phyloP scores from a whole-genome alignment of 2,113 vertebrate genomes.

The Pholis gunnellus region DNA sequence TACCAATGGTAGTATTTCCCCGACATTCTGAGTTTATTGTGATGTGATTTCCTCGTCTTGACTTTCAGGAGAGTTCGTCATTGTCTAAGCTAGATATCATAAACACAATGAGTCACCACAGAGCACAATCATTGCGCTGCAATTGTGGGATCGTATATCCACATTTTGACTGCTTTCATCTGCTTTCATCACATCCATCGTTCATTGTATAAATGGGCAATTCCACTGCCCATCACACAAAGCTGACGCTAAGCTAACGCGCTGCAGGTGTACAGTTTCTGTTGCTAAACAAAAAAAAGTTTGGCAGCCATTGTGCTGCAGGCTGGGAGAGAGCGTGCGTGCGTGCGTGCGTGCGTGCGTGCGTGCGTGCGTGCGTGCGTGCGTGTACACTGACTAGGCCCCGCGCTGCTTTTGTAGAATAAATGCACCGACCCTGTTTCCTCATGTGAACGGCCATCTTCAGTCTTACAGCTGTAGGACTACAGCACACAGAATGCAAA shows the following conservation, averaged over 20 bases:
- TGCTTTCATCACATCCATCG: neutral
- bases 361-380: too few species aligned
- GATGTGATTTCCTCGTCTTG: too few species aligned
- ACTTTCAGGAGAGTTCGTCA: neutral
- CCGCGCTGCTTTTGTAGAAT: too few species aligned
- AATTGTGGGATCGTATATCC: neutral
- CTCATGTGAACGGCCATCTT: too few species aligned
- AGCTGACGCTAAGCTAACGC: conserved; percentile 6
- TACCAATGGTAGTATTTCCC: neutral
- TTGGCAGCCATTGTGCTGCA: too few species aligned
- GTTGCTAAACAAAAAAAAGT: too few species aligned
- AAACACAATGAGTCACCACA: neutral
- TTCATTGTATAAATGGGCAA: neutral
- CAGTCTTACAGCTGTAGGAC: too few species aligned
- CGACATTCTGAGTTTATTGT: neutral
- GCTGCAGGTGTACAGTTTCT: conserved; percentile 22
- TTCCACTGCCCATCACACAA: neutral
- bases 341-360: too few species aligned
- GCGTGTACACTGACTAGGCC: too few species aligned
- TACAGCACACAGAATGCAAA: neutral
- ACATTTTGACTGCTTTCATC: neutral
- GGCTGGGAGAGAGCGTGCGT: too few species aligned
- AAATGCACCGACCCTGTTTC: too few species aligned
- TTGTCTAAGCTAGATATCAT: neutral
- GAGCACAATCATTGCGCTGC: neutral